Base-by-base conservation (phyloP, 2,888 invertebrate species). In the Drosophila melanosoma region DNA sequence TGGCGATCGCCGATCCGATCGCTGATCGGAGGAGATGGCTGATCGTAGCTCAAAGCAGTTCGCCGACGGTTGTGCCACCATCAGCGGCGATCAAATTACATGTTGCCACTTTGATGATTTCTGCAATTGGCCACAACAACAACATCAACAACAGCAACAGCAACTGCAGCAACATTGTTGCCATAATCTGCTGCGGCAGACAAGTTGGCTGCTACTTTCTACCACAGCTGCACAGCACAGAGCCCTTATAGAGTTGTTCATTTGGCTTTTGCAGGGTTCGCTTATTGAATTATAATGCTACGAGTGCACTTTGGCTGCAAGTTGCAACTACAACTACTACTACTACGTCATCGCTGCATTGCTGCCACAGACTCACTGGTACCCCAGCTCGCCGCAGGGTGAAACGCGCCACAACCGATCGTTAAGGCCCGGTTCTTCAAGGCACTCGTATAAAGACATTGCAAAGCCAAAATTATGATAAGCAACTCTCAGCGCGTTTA, bases 221-320 rank as follows among this genome's bases (percentile, higher is more conserved):
- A 29, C 56, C 5, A 56, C 56, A 62, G 57, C 57, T 66, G 65
- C 68, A 64, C 69, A 78, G 71, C 82, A 62, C 68, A 15, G 15
- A 45, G 4, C 74, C 75, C 81, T 83, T 81, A 71, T 76, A 56
- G 58, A 64, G 59, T 60, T 63, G 67, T 67, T 72, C 56, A 56
- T 23, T 56, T 64, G 45, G 62, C 45, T 45, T 23, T 45, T 40
- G 51, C 48, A 48, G 40, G 57, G 45, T 59, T 62, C 64, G 35
- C 77, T 89, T 87, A 87, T 87, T 87, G 87, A 87, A 87, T 87
- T 87, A 82, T 89, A 87, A 83, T 87, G 85, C 71, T 81, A n/a
- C 67, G 29, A 57, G 29, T 51, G 40, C 40, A 80, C 23, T 89
- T 80, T 73, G 69, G 69, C 48, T 79, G 75, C 70, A 60, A 52